A percentile compares a stretch with the other conserved stretches of the same genome.
These are phyloP conservation scores for Noctua fimbriata DNA, from an alignment of 2,888 invertebrate species.

Conservation along the genomic window DNA sequence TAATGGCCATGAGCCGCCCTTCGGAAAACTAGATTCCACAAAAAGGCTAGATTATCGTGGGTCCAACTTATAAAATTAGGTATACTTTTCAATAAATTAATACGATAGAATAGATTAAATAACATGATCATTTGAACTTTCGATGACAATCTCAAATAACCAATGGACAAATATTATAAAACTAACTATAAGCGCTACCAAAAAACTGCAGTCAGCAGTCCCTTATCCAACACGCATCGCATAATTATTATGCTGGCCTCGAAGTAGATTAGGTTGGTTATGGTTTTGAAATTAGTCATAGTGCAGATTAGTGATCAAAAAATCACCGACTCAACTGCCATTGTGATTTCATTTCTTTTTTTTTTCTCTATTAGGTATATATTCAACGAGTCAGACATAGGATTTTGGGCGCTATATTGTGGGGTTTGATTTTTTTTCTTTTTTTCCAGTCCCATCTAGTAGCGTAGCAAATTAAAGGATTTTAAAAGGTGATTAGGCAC, in stretches of 20 bases:
- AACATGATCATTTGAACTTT: constrained; percentile 17
- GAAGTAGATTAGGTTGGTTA: neutral
- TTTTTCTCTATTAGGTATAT: too few relatives aligned
- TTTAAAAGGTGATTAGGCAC: too few relatives aligned
- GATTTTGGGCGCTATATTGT: too few relatives aligned
- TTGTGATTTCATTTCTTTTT: neutral
- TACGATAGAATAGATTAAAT: neutral
- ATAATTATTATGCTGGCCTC: too few relatives aligned
- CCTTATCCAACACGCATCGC: neutral
- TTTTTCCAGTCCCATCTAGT: too few relatives aligned
- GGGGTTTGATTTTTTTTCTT: too few relatives aligned
- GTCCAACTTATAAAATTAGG: neutral
- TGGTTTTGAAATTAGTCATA: neutral
- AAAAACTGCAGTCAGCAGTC: neutral
- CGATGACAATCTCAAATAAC: neutral
- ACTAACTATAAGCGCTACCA: neutral
- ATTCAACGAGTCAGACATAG: too few relatives aligned
- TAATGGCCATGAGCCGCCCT: neutral
- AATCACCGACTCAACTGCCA: neutral
- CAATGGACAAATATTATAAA: neutral
- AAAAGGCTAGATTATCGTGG: neutral
- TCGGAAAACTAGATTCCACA: neutral
- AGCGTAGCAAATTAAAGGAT: too few relatives aligned
- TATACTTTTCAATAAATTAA: neutral
- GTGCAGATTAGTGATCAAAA: neutral